A percentile compares a stretch with the other conserved stretches of the same genome.
Evolutionary conservation across 2,113 vertebrate genomes (phyloP).

Genomic region (Xyrauchen texanus): DNA sequence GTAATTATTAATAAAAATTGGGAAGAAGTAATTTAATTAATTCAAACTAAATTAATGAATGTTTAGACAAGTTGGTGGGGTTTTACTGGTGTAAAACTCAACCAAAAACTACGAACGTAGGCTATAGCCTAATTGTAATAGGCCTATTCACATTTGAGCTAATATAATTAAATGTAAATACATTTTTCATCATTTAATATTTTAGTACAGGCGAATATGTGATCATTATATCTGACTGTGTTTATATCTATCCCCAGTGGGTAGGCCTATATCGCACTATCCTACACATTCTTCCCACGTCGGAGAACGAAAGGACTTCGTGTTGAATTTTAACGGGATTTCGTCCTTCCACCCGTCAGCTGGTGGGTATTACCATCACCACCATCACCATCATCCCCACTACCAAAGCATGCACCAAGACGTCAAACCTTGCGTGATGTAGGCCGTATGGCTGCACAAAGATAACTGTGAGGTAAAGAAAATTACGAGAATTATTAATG

Average conservation of each 20-base stretch:
- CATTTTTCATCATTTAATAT: neutral
- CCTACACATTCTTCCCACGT: constrained; percentile 88
- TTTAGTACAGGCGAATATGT: neutral
- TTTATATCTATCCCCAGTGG: constrained; percentile 75
- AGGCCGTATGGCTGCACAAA: constrained; percentile 59
- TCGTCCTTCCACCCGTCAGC: constrained; percentile 93
- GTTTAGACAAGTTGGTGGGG: too few species aligned
- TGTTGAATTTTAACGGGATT: constrained; percentile 97
- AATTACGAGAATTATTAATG: neutral
- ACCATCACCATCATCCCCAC: constrained; percentile 80
- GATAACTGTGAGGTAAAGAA: neutral
- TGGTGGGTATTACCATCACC: constrained; percentile 86
- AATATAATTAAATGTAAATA: too few species aligned
- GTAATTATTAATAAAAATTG: too few species aligned
- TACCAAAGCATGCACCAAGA: constrained; percentile 93
- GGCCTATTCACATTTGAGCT: too few species aligned
- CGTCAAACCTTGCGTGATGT: constrained; percentile 97
- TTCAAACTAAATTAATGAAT: too few species aligned
- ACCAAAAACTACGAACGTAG: too few species aligned
- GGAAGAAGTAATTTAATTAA: too few species aligned
- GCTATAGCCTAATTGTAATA: too few species aligned
- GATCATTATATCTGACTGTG: neutral
- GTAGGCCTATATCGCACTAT: constrained; percentile 89
- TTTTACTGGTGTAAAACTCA: too few species aligned
- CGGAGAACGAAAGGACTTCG: constrained; percentile 95